Evolutionary conservation across 2,113 vertebrate genomes (phyloP).

Genomic region (Artemisiospiza belli): DNA sequence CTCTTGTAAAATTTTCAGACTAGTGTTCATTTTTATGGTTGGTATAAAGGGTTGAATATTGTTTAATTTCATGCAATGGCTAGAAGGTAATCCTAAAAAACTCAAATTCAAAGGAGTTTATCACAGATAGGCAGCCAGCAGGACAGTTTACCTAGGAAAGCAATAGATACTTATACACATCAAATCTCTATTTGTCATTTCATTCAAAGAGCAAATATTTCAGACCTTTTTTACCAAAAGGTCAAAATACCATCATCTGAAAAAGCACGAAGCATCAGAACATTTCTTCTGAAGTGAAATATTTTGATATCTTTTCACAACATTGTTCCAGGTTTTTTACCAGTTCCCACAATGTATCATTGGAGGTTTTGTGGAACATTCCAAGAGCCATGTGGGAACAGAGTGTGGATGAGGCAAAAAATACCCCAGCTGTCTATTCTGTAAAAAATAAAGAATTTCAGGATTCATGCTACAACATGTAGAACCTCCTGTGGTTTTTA

Average conservation of each 20-base stretch:
- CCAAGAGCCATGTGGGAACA: not conserved
- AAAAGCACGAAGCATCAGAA: not conserved
- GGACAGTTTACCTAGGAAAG: not conserved
- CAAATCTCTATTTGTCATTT: not conserved
- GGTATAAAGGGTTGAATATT: not conserved
- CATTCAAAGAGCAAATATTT: not conserved
- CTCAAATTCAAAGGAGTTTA: not conserved
- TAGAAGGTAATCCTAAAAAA: not conserved
- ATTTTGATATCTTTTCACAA: not conserved
- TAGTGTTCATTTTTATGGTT: not conserved
- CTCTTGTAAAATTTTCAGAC: not conserved
- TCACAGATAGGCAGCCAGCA: not conserved
- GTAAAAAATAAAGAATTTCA: not conserved
- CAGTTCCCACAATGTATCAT: fast-evolving
- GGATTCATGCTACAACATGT: not conserved
- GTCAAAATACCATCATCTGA: not conserved
- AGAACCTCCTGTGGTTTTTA: not conserved
- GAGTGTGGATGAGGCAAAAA: not conserved
- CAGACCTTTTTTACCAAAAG: not conserved
- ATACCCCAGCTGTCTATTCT: not conserved
- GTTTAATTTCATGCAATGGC: not conserved
- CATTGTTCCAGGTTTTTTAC: not conserved
- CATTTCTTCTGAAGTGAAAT: not conserved
- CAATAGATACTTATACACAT: not conserved
- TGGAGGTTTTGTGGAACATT: not conserved